phyloP scores from a whole-genome alignment of 2,113 vertebrate genomes.

The Hiodon alosoides region DNA sequence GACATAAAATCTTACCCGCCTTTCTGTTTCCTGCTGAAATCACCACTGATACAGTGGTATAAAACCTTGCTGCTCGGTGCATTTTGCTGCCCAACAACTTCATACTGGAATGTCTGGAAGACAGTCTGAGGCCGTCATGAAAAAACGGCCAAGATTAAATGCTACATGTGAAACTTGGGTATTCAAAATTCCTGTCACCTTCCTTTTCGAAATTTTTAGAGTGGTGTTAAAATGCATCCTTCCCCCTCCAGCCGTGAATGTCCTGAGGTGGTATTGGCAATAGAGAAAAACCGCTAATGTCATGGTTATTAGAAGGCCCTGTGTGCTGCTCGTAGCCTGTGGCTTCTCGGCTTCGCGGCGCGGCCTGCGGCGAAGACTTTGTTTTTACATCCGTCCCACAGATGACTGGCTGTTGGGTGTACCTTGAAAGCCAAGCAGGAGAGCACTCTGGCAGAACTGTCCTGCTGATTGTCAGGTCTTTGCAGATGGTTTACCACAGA shows the following conservation, averaged over 20 bases:
- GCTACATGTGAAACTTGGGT: not conserved
- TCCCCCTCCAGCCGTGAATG: constrained; percentile 15
- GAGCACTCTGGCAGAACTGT: constrained; percentile 8
- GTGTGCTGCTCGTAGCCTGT: constrained; percentile 1
- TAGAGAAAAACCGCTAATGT: constrained; percentile 5
- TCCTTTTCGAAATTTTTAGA: not conserved
- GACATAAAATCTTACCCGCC: not conserved
- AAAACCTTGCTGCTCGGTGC: not conserved
- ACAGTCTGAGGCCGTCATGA: not conserved
- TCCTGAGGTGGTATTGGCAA: constrained; percentile 18
- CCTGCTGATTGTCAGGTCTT: constrained; percentile 10
- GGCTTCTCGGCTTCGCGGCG: constrained; percentile 26
- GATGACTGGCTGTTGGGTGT: constrained; percentile 53
- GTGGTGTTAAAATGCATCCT: not conserved
- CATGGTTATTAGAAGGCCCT: constrained; percentile 12
- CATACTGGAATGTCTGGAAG: not conserved
- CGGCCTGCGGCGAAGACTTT: constrained; percentile 19
- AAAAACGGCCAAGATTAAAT: not conserved
- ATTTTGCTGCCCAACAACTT: not conserved
- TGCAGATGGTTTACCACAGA: not conserved
- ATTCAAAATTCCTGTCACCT: not conserved
- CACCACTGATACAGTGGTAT: not conserved
- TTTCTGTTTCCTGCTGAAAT: not conserved
- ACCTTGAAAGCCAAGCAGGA: constrained; percentile 41
- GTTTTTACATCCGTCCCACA: constrained; percentile 36